Conservation (phyloP, 2,113 vertebrate genomes). For the Carassius auratus region DNA sequence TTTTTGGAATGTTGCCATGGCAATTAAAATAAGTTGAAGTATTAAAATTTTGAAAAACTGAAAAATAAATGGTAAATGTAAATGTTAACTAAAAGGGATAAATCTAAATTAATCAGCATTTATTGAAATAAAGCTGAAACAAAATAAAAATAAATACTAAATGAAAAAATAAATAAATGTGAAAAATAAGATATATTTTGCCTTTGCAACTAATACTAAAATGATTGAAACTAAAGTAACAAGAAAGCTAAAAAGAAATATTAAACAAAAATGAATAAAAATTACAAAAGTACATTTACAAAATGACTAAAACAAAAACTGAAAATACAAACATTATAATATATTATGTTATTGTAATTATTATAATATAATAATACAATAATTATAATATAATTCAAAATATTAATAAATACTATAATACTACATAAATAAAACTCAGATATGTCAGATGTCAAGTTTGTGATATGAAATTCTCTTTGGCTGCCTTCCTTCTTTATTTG, state of each 20-base stretch:
- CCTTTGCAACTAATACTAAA: neutral
- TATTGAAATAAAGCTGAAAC: too few relatives aligned
- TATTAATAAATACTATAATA: neutral
- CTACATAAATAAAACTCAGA: neutral
- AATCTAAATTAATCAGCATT: too few relatives aligned
- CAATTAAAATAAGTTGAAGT: neutral
- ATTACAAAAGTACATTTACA: neutral
- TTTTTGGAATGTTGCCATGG: neutral
- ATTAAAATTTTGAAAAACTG: neutral
- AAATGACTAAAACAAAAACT: neutral
- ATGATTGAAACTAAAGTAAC: neutral
- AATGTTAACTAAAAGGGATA: too few relatives aligned
- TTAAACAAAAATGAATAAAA: neutral
- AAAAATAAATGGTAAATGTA: neutral
- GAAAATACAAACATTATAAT: neutral
- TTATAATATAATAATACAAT: too few relatives aligned
- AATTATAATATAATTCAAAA: neutral
- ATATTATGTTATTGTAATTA: too few relatives aligned
- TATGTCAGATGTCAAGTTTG: neutral
- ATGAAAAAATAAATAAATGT: neutral
- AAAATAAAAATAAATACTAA: neutral
- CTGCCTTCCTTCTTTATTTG: neutral
- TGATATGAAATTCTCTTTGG: neutral
- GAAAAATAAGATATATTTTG: neutral
- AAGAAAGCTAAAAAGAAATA: neutral